Evolutionary conservation across 2,113 vertebrate species (phyloP), one percentile per base, ranked within the genome.

Genomic region (Dermatemys mawii): DNA sequence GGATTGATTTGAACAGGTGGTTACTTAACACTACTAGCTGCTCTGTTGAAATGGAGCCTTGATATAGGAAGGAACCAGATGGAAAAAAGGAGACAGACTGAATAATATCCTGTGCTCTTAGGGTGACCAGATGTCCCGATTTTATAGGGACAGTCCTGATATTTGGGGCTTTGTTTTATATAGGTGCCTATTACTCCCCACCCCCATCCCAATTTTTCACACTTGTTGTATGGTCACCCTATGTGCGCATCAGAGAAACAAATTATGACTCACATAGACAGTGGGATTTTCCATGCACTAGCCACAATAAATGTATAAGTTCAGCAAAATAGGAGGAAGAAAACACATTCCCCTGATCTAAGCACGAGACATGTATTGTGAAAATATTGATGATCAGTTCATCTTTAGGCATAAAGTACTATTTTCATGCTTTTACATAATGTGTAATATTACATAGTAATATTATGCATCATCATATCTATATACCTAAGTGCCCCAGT

Each of bases 81-180:
- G 94, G 96, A 91, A 91, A 91, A 96, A 93, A 84, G 73, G 86
- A 96, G 94, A 87, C 95, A 97, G 96, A 96, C 92, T 90, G 94
- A 93, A 78, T 73, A 80, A 41, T 89, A 76, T 0, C 24, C 86
- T 73, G 63, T 49, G 63, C 70, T 88, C 46, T 90, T 48, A 48
- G 48, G 48, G 48, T 48, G 48, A 48, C 48, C 48, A 48, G 48
- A 48, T 48, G 48, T 48, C 48, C 48, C 48, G 48, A 48, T 48
- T 48, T 48, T 48, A 48, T 48, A 48, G 48, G 46, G 46, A 48
- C 10, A 48, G 48, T 48, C 48, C 9, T 11, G 10, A 48, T 48
- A 3, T 48, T 11, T 48, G 10, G 48, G 48, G 9, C 48, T 11
- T 48, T 48, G 9, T 11, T 11, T 46, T 46, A 48, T 48, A 48